Evolutionary conservation across 2,113 vertebrate genomes (phyloP).

Genomic region (Pollachius pollachius): DNA sequence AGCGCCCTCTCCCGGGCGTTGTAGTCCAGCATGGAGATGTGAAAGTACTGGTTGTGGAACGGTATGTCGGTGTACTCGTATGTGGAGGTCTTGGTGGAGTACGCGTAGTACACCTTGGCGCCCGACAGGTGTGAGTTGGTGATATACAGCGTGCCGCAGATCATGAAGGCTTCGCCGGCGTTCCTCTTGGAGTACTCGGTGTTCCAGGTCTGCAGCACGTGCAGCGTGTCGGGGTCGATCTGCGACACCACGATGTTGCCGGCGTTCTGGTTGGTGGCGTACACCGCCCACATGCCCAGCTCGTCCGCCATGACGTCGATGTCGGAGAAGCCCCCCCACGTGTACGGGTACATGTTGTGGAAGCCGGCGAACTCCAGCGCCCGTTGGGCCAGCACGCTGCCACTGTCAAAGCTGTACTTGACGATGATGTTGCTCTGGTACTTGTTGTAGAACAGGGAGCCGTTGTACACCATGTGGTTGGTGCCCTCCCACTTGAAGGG

Average conservation of each 20-base stretch:
- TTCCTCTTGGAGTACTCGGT: slow-evolving; percentile 97
- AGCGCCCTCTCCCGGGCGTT: slow-evolving; percentile 93
- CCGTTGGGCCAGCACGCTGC: slow-evolving; percentile 87
- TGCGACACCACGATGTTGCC: slow-evolving; percentile 96
- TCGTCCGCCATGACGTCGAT: slow-evolving; percentile 98
- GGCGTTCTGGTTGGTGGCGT: slow-evolving; percentile 97
- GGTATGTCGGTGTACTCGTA: slow-evolving; percentile 98
- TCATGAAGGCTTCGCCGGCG: slow-evolving; percentile 98
- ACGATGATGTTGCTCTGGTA: slow-evolving; percentile 98
- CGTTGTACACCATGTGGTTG: slow-evolving; percentile 96
- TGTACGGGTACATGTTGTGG: slow-evolving; percentile 97
- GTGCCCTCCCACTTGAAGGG: slow-evolving; percentile 98
- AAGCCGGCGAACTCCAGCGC: slow-evolving; percentile 95
- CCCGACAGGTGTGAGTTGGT: slow-evolving; percentile 97
- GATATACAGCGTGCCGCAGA: slow-evolving; percentile 95
- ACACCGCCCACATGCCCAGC: slow-evolving; percentile 94
- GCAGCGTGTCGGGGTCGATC: slow-evolving; percentile 87
- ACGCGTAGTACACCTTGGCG: slow-evolving; percentile 97
- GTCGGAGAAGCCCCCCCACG: slow-evolving; percentile 96
- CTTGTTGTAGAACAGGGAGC: slow-evolving; percentile 98
- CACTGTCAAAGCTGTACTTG: slow-evolving; percentile 93
- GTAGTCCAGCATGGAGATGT: slow-evolving; percentile 99
- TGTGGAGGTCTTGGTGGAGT: slow-evolving; percentile 92
- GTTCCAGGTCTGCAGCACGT: slow-evolving; percentile 92
- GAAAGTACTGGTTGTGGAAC: slow-evolving; percentile 98